phyloP scores from a whole-genome alignment of 1,140 invertebrate genomes.

The Temnothorax curvispinosus region DNA sequence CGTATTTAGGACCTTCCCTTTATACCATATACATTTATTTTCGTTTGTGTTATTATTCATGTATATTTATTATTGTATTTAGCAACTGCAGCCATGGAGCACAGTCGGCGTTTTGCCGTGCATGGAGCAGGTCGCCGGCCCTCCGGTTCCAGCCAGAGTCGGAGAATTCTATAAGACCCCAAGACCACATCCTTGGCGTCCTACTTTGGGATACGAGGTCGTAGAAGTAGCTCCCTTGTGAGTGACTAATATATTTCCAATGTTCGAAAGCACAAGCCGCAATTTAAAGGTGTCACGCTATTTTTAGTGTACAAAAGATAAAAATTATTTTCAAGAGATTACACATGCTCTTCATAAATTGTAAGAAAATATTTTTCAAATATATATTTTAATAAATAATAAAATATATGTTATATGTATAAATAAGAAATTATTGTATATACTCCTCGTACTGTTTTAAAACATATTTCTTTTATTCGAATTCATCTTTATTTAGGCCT shows the following conservation, averaged over 20 bases:
- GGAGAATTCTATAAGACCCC: slow-evolving; percentile 85
- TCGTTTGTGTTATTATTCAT: background rate
- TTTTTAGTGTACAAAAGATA: background rate
- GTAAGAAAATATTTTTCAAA: too few species aligned
- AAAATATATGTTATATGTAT: too few species aligned
- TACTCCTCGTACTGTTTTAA: background rate
- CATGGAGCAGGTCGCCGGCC: slow-evolving; percentile 87
- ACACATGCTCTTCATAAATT: too few species aligned
- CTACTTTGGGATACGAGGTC: slow-evolving; percentile 91
- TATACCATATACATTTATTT: background rate
- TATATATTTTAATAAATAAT: too few species aligned
- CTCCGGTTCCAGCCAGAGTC: slow-evolving; percentile 84
- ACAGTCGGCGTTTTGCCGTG: slow-evolving; percentile 86
- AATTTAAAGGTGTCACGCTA: background rate
- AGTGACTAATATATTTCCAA: slow-evolving; percentile 61
- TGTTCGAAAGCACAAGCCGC: background rate
- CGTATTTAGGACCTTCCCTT: slow-evolving; percentile 2
- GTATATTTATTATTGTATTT: slow-evolving; percentile 38
- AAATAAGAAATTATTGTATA: background rate
- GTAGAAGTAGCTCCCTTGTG: slow-evolving; percentile 90
- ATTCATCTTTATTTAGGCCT: slow-evolving; percentile 83
- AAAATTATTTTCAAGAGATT: background rate
- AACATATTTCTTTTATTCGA: background rate
- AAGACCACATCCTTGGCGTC: slow-evolving; percentile 90
- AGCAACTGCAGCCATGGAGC: slow-evolving; percentile 89